phyloP scores from a whole-genome alignment of 1,140 invertebrate genomes.

The Papilio aristodemus region DNA sequence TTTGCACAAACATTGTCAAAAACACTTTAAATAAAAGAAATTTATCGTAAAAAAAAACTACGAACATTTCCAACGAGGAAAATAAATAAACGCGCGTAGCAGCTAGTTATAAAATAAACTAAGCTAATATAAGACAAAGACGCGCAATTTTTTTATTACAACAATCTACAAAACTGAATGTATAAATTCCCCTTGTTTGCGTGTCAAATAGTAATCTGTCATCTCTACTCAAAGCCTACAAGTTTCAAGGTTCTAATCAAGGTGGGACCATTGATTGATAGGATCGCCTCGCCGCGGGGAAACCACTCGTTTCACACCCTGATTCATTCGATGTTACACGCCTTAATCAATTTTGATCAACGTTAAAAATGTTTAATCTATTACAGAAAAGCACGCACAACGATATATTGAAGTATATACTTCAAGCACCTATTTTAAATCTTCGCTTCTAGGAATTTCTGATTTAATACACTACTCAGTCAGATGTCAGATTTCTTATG shows the following conservation, averaged over 20 bases:
- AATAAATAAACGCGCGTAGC: too few species aligned
- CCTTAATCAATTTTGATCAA: constrained; percentile 32
- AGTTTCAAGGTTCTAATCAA: constrained; percentile 69
- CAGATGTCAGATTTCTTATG: too few species aligned
- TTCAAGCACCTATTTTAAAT: background rate
- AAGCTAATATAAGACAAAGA: too few species aligned
- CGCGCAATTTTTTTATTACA: too few species aligned
- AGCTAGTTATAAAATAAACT: too few species aligned
- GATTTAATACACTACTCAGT: too few species aligned
- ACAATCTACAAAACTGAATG: too few species aligned
- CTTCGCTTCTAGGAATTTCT: background rate
- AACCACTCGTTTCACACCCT: constrained; percentile 40
- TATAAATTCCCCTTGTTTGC: constrained; percentile 42
- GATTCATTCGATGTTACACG: constrained; percentile 41
- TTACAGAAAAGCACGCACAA: constrained; percentile 22
- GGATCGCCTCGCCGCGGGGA: constrained; percentile 49
- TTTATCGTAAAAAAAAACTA: too few species aligned
- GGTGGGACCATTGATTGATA: constrained; percentile 75
- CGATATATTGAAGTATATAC: background rate
- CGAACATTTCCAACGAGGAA: too few species aligned
- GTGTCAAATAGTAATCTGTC: constrained; percentile 66
- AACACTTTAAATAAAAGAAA: too few species aligned
- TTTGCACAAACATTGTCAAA: too few species aligned
- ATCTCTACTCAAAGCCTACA: constrained; percentile 66
- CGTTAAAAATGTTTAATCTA: constrained; percentile 21